These are phyloP conservation scores for Synanthedon tipuliformis DNA, from an alignment of 2,888 invertebrate species.

Conservation along the genomic window DNA sequence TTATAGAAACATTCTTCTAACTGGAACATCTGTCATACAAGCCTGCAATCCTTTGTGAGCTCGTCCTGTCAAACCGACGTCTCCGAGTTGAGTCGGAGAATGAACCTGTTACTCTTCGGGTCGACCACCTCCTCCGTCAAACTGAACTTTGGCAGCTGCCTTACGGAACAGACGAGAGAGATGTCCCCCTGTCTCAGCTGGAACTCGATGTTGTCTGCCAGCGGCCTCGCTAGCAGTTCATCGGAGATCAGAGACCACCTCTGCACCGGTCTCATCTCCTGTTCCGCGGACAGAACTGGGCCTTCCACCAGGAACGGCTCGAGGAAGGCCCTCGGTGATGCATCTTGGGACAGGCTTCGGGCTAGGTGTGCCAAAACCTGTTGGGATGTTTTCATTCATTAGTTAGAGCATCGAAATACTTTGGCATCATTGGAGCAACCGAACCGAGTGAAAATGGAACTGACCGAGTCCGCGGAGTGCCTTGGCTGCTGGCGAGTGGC, in stretches of 20 bases:
- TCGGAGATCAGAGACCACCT: constrained; percentile 97
- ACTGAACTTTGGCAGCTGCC: constrained; percentile 91
- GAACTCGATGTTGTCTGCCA: constrained; percentile 87
- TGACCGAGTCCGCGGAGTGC: constrained; percentile 90
- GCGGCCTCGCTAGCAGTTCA: constrained; percentile 86
- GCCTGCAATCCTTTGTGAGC: constrained; percentile 33
- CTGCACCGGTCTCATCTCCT: constrained; percentile 84
- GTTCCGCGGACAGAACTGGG: constrained; percentile 87
- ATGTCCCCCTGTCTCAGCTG: constrained; percentile 94
- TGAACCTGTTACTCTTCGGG: constrained; percentile 95
- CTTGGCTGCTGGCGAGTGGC: constrained; percentile 96
- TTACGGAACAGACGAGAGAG: constrained; percentile 87
- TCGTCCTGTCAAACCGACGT: constrained; percentile 89
- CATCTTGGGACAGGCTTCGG: constrained; percentile 91
- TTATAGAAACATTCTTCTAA: constrained; percentile 15
- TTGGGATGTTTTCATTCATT: not conserved
- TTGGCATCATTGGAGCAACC: not conserved
- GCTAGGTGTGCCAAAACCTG: constrained; percentile 87
- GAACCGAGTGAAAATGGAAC: constrained; percentile 9
- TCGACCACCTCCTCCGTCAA: constrained; percentile 96
- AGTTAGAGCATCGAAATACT: not conserved
- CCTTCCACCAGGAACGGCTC: constrained; percentile 91
- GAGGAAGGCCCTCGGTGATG: constrained; percentile 94
- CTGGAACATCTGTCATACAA: constrained; percentile 52
- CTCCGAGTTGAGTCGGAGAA: constrained; percentile 93